Evolutionary conservation across 2,888 invertebrate genomes (phyloP).

Genomic region (Dasysyrphus albostriatus): DNA sequence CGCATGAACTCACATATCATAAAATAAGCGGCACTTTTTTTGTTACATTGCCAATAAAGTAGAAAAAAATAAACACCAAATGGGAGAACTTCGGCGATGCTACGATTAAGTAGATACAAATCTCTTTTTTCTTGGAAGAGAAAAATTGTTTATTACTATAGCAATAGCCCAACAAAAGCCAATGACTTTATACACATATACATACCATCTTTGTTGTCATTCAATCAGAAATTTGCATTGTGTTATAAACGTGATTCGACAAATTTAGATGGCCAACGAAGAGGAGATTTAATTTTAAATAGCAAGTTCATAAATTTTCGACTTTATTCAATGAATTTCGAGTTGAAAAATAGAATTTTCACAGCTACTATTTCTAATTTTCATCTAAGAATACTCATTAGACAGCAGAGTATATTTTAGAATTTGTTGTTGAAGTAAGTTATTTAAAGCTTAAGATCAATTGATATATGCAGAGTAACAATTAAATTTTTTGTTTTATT

Average conservation of each 20-base stretch:
- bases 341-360: not conserved
- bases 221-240: slow-evolving; percentile 46
- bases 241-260: slow-evolving; percentile 25
- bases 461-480: not conserved
- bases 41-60: slow-evolving; percentile 30
- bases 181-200: slow-evolving; percentile 30
- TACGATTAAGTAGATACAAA: slow-evolving; percentile 27
- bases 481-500: not conserved
- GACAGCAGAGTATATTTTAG: not conserved
- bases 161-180: slow-evolving; percentile 54
- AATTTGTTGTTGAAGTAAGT: not conserved
- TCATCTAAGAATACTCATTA: not conserved
- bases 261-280: not conserved
- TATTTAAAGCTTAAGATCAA: not conserved
- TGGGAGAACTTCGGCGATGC: slow-evolving; percentile 2
- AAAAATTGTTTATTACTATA: slow-evolving; percentile 39
- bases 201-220: slow-evolving; percentile 27
- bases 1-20: slow-evolving; percentile 28
- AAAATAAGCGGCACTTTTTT: slow-evolving; percentile 24
- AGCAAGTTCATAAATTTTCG: slow-evolving; percentile 3
- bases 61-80: slow-evolving; percentile 6
- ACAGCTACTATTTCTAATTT: not conserved
- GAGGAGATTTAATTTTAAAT: not conserved
- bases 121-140: slow-evolving; percentile 46
- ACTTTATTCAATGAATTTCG: not conserved